Percentiles rank a stretch among this genome's conserved stretches.
These are phyloP conservation scores for Holothuria scabra DNA, from an alignment of 53 echinoderm and acorn worm species.

Conservation along the genomic window DNA sequence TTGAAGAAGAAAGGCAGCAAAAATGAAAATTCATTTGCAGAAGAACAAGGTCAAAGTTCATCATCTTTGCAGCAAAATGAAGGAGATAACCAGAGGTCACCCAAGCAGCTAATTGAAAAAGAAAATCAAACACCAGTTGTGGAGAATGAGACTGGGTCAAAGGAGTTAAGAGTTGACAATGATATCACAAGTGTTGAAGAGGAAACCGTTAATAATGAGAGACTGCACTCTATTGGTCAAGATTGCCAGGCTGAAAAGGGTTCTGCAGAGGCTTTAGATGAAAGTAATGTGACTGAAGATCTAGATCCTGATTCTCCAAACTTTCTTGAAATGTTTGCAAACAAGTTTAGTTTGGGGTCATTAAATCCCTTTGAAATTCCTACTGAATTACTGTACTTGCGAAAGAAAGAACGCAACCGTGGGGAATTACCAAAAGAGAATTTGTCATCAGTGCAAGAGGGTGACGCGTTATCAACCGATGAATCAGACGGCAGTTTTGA, in stretches of 20 bases:
- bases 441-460: no score
- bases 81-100: background rate
- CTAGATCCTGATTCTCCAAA: constrained; percentile 14
- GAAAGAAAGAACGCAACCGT: background rate
- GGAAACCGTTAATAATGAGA: no score
- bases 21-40: background rate
- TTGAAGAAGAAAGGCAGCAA: background rate
- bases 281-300: background rate
- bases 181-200: background rate
- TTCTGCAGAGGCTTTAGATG: no score
- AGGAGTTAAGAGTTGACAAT: background rate
- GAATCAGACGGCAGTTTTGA: no score
- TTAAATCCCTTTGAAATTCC: constrained; percentile 48
- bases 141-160: background rate
- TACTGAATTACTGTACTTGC: constrained; percentile 7
- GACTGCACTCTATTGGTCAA: no score
- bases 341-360: constrained; percentile 26
- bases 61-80: no score
- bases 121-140: background rate
- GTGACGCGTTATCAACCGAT: no score
- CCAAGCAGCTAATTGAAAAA: no score
- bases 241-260: no score
- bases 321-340: constrained; percentile 34
- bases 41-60: background rate
- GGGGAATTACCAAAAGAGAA: no score